Evolutionary conservation across 2,113 vertebrate species (phyloP), one percentile per base, ranked within the genome.

Genomic region (Neotoma lepida): DNA sequence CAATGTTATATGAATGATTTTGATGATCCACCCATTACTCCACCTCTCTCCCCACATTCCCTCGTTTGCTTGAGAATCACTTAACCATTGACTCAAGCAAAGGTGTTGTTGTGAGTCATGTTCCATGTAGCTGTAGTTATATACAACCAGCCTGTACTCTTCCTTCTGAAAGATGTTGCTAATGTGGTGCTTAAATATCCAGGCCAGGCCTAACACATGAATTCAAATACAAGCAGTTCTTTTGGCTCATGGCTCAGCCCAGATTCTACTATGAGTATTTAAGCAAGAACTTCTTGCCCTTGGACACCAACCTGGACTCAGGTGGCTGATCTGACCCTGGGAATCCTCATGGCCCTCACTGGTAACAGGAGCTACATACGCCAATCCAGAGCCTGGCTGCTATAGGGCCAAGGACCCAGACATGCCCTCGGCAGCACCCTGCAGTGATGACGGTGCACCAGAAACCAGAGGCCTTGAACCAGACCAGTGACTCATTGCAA

Each of bases 151-250:
- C 39, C 6, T 39, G 54, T 24, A 90, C 30, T 22, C 71, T n/a
- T 78, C 12, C n/a, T 90, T 77, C 91, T 56, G 18, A 39, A 74
- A 74, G 56, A 81, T 10, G 6, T 81, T 66, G 39, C 33, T 74
- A 51, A 58, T 66, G 46, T 41, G n/a, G 46, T 17, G 39, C 6
- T 88, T 88, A 86, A 86, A 70, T 74, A 9, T 46, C 35, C n/a
- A 71, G 44, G 63, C 54, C 46, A 71, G 41, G 74, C 33, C 46
- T 49, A 58, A 86, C 4, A 56, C 30, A 73, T 28, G 4, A 93
- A 93, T 84, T 90, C 54, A 93, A 86, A 66, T n/a, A 39, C 46
- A 86, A 66, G 81, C 66, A 33, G 9, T 51, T 78, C 41, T 80
- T 90, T 56, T 90, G 41, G 17, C n/a, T 61, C 14, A 61, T 51